A percentile compares a stretch with the other conserved stretches of the same genome.
Evolutionary conservation across 2,888 invertebrate species (phyloP).

Genomic region (Belgica antarctica): DNA sequence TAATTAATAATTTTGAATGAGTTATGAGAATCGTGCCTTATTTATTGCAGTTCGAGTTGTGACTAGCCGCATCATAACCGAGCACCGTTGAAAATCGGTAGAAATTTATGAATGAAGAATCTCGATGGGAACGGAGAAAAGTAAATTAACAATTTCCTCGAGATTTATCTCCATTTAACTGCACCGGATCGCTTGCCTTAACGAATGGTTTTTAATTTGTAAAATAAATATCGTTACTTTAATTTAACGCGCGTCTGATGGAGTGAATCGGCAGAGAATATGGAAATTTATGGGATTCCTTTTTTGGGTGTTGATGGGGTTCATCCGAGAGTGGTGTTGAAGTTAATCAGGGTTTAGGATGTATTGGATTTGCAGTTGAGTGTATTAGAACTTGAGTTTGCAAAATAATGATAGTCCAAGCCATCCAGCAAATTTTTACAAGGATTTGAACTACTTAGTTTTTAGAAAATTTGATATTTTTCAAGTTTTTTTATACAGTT

Average conservation of each 20-base stretch:
- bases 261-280: slow-evolving; percentile 22
- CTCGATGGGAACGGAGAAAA: slow-evolving; percentile 30
- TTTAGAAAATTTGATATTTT: too few species aligned
- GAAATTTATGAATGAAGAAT: slow-evolving; percentile 21
- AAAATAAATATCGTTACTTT: slow-evolving; percentile 41
- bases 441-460: too few species aligned
- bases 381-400: too few species aligned
- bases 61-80: slow-evolving; percentile 25
- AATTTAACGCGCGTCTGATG: slow-evolving; percentile 28
- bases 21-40: background rate
- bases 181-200: slow-evolving; percentile 27
- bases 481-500: too few species aligned
- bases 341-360: too few species aligned
- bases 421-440: too few species aligned
- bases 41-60: background rate
- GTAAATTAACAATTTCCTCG: slow-evolving; percentile 36
- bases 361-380: too few species aligned
- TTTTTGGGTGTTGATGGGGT: too few species aligned
- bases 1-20: slow-evolving; percentile 31
- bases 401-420: too few species aligned
- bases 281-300: slow-evolving; percentile 37
- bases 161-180: slow-evolving; percentile 40
- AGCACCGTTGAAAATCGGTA: background rate
- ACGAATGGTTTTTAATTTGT: slow-evolving; percentile 37
- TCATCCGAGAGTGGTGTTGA: too few species aligned